Evolutionary conservation across 2,797 vertebrate species (phyloP), one percentile per base, ranked within the genome.

Genomic region (Xenops minutus): DNA sequence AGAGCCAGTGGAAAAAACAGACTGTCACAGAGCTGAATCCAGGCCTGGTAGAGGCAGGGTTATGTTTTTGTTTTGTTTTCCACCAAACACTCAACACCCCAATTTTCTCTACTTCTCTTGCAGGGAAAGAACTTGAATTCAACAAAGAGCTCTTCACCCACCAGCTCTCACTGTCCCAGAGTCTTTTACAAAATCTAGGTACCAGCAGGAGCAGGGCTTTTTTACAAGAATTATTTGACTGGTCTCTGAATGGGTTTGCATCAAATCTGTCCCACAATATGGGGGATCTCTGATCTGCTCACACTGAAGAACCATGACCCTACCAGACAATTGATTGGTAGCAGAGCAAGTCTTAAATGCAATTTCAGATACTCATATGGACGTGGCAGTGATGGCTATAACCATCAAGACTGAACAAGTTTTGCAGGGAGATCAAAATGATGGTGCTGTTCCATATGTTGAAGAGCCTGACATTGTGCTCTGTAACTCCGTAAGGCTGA

Each of bases 1-100:
- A 92, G 39, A 94, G 73, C 9, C 92, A 93, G 48, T 94, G 94
- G 88, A 84, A 97, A 92, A 94, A 92, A 37, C 58, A 90, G 49
- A 67, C 34, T 58, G 81, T 56, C 67, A 79, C 44, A 89, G 37
- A n/a, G 30, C 58, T 96, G 85, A 92, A 93, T 81, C 69, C 73
- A 88, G 58, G 73, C 76, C 89, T 85, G 68, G 19, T 48, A 86
- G 54, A 88, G 46, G 51, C 62, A 84, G 66, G 51, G 58, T 84
- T 81, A 44, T 69, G 55, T 62, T 95, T 94, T 90, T 94, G 55
- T 66, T 94, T 93, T 95, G 56, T 79, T 95, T 96, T 94, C 58
- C 46, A 66, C 76, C 76, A 78, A 80, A 89, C 75, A 68, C 26
- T 90, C 89, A 93, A 88, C 48, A 92, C 51, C 30, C 39, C 23